Conservation (phyloP, 2,888 invertebrate genomes). For the Physocephala rufipes region DNA sequence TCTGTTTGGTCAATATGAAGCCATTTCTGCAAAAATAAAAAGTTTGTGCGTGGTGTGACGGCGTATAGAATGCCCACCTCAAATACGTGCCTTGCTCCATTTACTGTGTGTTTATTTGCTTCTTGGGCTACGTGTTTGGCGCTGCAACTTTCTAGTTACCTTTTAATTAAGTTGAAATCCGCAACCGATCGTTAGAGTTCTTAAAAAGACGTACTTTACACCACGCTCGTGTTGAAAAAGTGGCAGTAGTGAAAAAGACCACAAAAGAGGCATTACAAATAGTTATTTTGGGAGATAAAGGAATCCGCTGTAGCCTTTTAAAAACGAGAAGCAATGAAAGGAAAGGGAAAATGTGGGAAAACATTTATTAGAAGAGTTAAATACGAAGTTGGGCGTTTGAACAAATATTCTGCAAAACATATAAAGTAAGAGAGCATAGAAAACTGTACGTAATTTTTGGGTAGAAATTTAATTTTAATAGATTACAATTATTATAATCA, state of each 20-base stretch:
- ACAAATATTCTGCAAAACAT: no score
- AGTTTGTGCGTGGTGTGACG: neutral
- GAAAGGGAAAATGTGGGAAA: neutral
- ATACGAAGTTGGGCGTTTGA: no score
- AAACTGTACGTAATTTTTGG: conserved; percentile 1
- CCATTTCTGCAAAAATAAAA: conserved; percentile 3
- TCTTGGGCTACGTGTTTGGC: neutral
- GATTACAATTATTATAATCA: no score
- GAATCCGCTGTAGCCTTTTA: no score
- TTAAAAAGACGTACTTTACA: neutral
- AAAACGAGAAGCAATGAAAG: no score
- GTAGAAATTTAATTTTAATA: conserved; percentile 24
- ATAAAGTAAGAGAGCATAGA: no score
- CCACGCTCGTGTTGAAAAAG: no score
- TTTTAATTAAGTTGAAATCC: conserved; percentile 41
- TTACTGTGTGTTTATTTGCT: neutral
- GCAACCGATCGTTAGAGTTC: conserved; percentile 33
- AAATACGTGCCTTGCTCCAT: no score
- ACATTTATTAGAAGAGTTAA: no score
- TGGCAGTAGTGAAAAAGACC: no score
- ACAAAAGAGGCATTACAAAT: no score
- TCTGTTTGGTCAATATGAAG: neutral
- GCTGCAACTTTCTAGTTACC: conserved; percentile 24
- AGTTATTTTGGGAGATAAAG: no score
- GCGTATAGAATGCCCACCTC: neutral